Conservation (phyloP, 2,888 invertebrate genomes). For the Subacronicta megacephala region DNA sequence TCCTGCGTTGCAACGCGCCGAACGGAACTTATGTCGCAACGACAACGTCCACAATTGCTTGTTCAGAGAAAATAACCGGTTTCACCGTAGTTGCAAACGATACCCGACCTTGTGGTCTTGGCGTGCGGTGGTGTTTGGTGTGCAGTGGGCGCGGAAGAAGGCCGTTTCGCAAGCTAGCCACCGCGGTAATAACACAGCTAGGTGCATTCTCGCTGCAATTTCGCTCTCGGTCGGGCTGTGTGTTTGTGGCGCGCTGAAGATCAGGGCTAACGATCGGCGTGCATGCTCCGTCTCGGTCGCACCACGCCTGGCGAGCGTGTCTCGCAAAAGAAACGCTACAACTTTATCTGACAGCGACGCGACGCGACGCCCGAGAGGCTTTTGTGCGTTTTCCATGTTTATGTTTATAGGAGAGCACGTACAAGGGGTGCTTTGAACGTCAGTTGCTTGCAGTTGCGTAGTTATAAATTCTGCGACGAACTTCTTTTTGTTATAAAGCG, state of each 20-base stretch:
- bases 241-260: conserved; percentile 90
- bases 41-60: conserved; percentile 85
- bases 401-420: conserved; percentile 88
- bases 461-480: conserved; percentile 78
- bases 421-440: conserved; percentile 86
- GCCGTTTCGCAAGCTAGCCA: conserved; percentile 78
- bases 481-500: conserved; percentile 80
- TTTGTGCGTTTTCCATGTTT: conserved; percentile 89
- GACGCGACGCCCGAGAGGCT: conserved; percentile 86
- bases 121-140: conserved; percentile 65
- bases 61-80: conserved; percentile 83
- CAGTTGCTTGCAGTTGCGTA: conserved; percentile 74
- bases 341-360: conserved; percentile 88
- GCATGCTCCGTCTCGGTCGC: conserved; percentile 77
- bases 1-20: conserved; percentile 67
- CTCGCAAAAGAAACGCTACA: conserved; percentile 88
- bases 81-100: conserved; percentile 63
- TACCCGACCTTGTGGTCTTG: conserved; percentile 63
- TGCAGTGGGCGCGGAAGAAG: conserved; percentile 65
- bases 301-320: conserved; percentile 66
- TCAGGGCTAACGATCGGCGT: conserved; percentile 89
- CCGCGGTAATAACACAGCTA: conserved; percentile 87
- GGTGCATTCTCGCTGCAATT: conserved; percentile 90
- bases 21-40: conserved; percentile 85
- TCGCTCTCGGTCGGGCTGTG: conserved; percentile 90